Percentiles rank a stretch among this genome's conserved stretches.
Evolutionary conservation across 1,140 invertebrate genomes (phyloP).

Genomic region (Manduca sexta): DNA sequence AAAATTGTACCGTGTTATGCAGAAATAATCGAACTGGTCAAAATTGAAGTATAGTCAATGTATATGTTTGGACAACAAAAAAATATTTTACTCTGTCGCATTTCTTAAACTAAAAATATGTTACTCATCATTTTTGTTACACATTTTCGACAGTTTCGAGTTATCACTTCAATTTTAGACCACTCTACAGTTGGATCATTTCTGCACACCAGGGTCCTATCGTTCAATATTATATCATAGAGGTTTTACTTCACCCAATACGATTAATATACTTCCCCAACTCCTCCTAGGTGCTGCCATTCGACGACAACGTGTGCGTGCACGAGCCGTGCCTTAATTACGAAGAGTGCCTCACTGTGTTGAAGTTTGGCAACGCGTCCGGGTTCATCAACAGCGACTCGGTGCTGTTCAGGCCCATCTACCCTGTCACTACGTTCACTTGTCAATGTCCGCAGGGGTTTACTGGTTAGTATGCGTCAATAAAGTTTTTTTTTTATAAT

Average conservation of each 20-base stretch:
- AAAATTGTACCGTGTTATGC: too few relatives aligned
- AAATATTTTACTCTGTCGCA: too few relatives aligned
- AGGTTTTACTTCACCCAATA: neutral
- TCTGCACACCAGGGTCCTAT: neutral
- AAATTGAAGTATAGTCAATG: too few relatives aligned
- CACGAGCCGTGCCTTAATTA: constrained; percentile 97
- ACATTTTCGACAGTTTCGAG: too few relatives aligned
- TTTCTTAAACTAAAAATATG: too few relatives aligned
- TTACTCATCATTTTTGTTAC: too few relatives aligned
- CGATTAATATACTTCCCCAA: too few relatives aligned
- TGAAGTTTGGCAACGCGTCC: constrained; percentile 95
- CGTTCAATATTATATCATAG: neutral
- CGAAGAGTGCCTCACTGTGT: constrained; percentile 92
- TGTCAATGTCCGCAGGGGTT: constrained; percentile 92
- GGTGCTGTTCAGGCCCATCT: constrained; percentile 95
- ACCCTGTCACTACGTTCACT: constrained; percentile 94
- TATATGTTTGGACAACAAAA: too few relatives aligned
- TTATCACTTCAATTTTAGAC: too few relatives aligned
- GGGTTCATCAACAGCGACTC: constrained; percentile 93
- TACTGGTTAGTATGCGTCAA: constrained; percentile 76
- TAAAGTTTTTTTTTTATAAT: too few relatives aligned
- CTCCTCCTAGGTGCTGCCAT: constrained; percentile 86
- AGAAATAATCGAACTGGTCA: too few relatives aligned
- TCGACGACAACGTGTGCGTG: constrained; percentile 97
- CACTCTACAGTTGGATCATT: too few relatives aligned